Base-by-base conservation (phyloP, 2,888 invertebrate genomes). In the Meliscaeva auricollis region DNA sequence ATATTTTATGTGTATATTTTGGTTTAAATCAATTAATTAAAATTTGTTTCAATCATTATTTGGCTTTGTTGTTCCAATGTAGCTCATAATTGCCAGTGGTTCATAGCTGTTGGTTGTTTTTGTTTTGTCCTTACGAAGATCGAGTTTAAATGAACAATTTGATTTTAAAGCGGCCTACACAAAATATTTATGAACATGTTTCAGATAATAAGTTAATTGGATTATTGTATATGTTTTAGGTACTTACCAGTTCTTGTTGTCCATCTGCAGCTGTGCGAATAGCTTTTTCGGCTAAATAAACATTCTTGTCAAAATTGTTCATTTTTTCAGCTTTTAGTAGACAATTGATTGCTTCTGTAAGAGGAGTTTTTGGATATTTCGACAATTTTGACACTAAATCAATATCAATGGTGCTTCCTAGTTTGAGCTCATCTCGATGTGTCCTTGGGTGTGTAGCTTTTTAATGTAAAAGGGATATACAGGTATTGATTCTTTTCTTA, bases 11-110 rank as follows among this genome's bases (percentile, higher is more conserved):
- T 35, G 3, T 35, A n/a, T n/a, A n/a, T n/a, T n/a, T n/a, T n/a
- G n/a, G n/a, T n/a, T n/a, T n/a, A n/a, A n/a, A 8, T 38, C 9
- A 13, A 38, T 38, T 38, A 38, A 38, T 38, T 38, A 8, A 38
- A 38, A 38, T 9, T 38, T 17, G 9, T 17, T 48, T 48, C 15
- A 38, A 22, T 70, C 35, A n/a, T 26, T 32, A 46, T 46, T 9
- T 11, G 84, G 84, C 17, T 75, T 75, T 5, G 84, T 81, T 17
- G 81, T 85, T 0, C 85, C 85, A 44, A 85, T 64, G 30, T 85
- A 85, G 38, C 81, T 85, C 3, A 85, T 52, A 1, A 85, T 64
- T 20, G 81, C 76, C 7, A 85, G 46, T 9, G 76, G 81, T 3
- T 38, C 69, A 56, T 73, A 73, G 38, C 62, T 50, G 2, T 48